Evolutionary conservation across 2,888 invertebrate species (phyloP), one percentile per base, ranked within the genome.

Genomic region (Thecocarcelia acutangulata): DNA sequence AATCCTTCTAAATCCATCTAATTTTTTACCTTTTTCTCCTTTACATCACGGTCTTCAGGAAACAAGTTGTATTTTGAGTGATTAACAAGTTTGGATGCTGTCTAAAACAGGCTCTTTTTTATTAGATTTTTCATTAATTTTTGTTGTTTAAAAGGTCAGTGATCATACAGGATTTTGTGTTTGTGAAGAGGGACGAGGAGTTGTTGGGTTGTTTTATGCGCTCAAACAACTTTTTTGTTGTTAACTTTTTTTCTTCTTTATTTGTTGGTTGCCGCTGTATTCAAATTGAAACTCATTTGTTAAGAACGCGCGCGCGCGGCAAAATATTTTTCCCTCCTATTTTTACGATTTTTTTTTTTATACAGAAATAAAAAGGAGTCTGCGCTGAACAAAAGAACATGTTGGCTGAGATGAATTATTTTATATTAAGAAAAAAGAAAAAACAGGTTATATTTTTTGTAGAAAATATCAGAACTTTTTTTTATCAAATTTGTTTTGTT

Each of bases 281-380:
- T 69, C 37, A 64, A 64, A 74, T 78, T 74, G 48, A 70, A 82
- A 70, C 82, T 82, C 78, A 82, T 82, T 82, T 82, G 82, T 82
- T 66, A 75, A 78, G 70, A 44, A 75, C 78, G 82, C 82, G 82
- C 82, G 82, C 82, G 82, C 82, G 82, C 82, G 82, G 82, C 82
- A 82, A 82, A 82, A 74, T 82, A n/a, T 58, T 37, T 70, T 78
- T 78, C 70, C 78, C 78, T 66, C 70, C 78, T 61, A 59, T 63
- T 78, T 74, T 75, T 69, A 76, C 37, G 9, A 17, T 19, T 40
- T n/a, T 56, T 12, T 37, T 52, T 42, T 66, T 64, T n/a, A 21
- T 5, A 52, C 63, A 56, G 37, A 12, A 33, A 37, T 42, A 28
- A 33, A 74, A 72, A 56, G 76, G 59, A 77, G 81, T 80, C 76